Evolutionary conservation across 2,888 invertebrate genomes (phyloP).

Genomic region (Hirtodrosophila trivittata): DNA sequence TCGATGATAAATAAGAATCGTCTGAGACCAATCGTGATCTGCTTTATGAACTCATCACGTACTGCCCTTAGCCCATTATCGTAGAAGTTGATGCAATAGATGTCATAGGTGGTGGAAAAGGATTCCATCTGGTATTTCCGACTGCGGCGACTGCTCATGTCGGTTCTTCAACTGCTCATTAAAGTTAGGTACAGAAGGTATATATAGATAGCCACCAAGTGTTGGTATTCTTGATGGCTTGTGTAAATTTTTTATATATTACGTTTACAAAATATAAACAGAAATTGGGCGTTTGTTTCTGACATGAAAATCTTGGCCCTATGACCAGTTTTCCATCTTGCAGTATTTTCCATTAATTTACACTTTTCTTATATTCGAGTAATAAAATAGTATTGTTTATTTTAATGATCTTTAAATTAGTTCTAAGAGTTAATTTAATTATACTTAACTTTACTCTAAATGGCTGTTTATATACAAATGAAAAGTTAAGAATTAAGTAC

Average conservation of each 20-base stretch:
- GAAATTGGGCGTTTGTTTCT: conserved; percentile 13
- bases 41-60: conserved; percentile 67
- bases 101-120: conserved; percentile 28
- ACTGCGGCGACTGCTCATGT: conserved; percentile 19
- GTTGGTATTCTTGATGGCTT: neutral
- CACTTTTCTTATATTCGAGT: conserved; percentile 17
- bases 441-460: conserved; percentile 33
- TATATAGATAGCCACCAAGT: no score
- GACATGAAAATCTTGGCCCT: conserved; percentile 14
- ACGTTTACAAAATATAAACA: conserved; percentile 31
- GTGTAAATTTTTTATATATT: conserved; percentile 16
- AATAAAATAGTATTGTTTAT: conserved; percentile 9
- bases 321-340: neutral
- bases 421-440: neutral
- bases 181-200: neutral
- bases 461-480: conserved; percentile 52
- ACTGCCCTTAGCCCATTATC: conserved; percentile 64
- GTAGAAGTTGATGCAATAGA: conserved; percentile 72
- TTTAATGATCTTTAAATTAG: conserved; percentile 3
- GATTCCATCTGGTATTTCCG: neutral
- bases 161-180: conserved; percentile 20
- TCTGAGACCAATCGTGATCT: conserved; percentile 60
- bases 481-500: conserved; percentile 28
- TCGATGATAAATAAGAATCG: conserved; percentile 70
- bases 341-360: conserved; percentile 13